Evolutionary conservation across 2,797 vertebrate genomes (phyloP).

Genomic region (Oceanodroma leucorhoa): DNA sequence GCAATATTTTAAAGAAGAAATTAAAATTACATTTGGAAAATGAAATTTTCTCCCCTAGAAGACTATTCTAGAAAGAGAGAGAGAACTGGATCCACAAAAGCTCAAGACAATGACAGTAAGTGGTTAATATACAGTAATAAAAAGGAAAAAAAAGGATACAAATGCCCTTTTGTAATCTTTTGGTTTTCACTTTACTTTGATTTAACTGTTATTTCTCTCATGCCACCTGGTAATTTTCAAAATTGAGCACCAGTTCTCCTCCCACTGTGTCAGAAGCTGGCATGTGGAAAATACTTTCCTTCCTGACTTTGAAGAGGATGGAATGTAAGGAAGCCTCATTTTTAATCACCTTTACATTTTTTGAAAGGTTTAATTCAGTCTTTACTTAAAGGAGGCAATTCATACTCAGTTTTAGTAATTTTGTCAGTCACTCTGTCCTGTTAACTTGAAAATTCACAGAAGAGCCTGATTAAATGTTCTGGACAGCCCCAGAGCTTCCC

Average conservation of each 20-base stretch:
- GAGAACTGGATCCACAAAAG: not conserved
- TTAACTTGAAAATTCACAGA: not conserved
- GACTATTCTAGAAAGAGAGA: not conserved
- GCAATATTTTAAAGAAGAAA: not conserved
- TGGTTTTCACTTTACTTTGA: not conserved
- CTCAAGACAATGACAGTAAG: not conserved
- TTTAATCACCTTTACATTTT: not conserved
- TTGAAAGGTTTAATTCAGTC: not conserved
- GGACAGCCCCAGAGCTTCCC: not conserved
- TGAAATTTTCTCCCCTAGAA: not conserved
- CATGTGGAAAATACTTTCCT: not conserved
- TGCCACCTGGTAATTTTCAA: not conserved
- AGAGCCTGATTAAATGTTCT: not conserved
- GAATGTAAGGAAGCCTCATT: not conserved
- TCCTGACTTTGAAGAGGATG: not conserved
- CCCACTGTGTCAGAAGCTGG: not conserved
- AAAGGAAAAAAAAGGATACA: rapidly evolving
- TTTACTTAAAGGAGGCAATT: not conserved
- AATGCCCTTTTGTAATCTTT: not conserved
- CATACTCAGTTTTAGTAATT: not conserved
- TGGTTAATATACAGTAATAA: not conserved
- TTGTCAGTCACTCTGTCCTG: not conserved
- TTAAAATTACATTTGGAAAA: not conserved
- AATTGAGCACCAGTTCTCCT: not conserved
- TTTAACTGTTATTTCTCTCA: not conserved